Base-by-base conservation (phyloP, 2,797 vertebrate genomes). In the Urophycis tenuis region DNA sequence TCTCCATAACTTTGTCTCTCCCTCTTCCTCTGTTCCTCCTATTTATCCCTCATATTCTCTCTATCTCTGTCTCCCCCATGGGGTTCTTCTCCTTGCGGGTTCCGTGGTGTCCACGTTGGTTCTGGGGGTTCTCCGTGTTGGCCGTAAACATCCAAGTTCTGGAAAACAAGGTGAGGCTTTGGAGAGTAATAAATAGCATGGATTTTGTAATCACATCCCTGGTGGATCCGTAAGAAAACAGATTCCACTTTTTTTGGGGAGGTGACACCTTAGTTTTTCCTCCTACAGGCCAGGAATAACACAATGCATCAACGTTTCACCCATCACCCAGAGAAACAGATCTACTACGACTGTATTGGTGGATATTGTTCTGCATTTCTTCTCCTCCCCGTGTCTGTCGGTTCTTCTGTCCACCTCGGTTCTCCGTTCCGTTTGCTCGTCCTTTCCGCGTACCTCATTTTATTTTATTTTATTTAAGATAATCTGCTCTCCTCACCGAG, bases 131-230 rank as follows among this genome's bases (percentile, higher is more conserved):
- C 0, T 60, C 22, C 22, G 3, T 25, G 79, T 77, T 79, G 84
- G 85, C 79, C 81, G 32, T 78, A 76, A 71, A 41, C 12, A 34
- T 45, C 49, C 35, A 35, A 81, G 78, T 71, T 45, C 75, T 72
- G 73, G 67, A 70, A 82, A 84, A 87, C 76, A 81, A 81, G 80
- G 80, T 82, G 74, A 75, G 79, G 74, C 82, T 75, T 72, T 25
- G 3, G 77, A 78, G 85, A 76, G 64, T 78, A 64, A 82, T 87
- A 81, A 83, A 85, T 77, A 39, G 73, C 79, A 80, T 85, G 81
- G 77, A 79, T 82, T 84, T 81, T 83, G 74, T 76, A 76, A 79
- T 81, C 75, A 53, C 77, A 82, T 82, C 81, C 77, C 39, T 15
- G 73, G 79, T 79, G 81, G 80, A 83, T 81, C 83, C 81, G 77